Conservation (phyloP, 2,888 invertebrate species). For the Drosophila niveifrons region DNA sequence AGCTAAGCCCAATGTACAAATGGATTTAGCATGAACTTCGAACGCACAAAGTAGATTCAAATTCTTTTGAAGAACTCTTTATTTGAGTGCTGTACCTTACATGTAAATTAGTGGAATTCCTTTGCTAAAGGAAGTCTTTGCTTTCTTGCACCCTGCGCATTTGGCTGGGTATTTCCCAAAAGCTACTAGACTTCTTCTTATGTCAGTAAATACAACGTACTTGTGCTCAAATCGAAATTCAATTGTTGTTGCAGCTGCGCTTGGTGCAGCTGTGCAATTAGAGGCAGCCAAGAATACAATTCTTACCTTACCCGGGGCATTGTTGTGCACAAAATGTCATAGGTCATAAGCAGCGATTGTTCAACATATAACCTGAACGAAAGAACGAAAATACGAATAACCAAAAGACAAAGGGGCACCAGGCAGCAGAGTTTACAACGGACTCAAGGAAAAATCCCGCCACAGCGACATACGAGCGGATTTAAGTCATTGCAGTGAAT, state of each 20-base stretch:
- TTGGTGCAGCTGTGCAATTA: conserved; percentile 64
- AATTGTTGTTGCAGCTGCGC: conserved; percentile 71
- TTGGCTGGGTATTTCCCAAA: conserved; percentile 15
- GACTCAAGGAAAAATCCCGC: conserved; percentile 49
- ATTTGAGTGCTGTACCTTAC: conserved; percentile 9
- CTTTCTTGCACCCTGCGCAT: conserved; percentile 7
- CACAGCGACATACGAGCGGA: conserved; percentile 1
- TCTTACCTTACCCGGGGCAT: conserved; percentile 49
- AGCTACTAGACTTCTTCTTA: conserved; percentile 10
- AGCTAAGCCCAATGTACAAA: neutral
- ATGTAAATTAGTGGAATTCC: neutral
- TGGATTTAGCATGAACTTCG: conserved; percentile 6
- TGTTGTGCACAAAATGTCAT: conserved; percentile 72
- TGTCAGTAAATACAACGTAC: conserved; percentile 23
- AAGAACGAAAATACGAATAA: conserved; percentile 28
- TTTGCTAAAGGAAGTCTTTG: neutral
- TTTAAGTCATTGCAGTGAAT: conserved; percentile 32
- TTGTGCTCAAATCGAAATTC: conserved; percentile 32
- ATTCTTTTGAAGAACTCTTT: neutral
- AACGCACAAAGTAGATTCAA: neutral
- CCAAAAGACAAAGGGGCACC: conserved; percentile 60
- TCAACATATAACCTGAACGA: conserved; percentile 50
- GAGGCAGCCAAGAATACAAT: conserved; percentile 30
- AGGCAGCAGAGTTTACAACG: conserved; percentile 50
- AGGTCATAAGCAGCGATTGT: conserved; percentile 74